These are phyloP conservation scores for Desmophyllum pertusum DNA, from an alignment of 92 coral and sea anemone species.

Conservation along the genomic window DNA sequence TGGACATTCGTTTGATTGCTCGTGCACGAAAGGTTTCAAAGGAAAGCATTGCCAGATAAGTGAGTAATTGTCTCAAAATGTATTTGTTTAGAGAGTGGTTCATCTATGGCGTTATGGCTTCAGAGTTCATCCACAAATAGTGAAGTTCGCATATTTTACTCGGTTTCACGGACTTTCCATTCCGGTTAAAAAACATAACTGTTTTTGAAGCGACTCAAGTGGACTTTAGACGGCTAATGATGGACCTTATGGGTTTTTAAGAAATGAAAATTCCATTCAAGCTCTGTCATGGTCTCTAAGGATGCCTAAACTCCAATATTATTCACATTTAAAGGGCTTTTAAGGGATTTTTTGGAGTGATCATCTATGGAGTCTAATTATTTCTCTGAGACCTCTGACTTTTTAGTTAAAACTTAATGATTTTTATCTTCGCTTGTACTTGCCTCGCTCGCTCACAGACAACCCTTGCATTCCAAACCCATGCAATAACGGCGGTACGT, in stretches of 20 bases:
- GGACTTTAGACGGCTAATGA: too few relatives aligned
- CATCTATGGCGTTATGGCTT: not conserved
- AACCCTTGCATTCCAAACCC: conserved; percentile 92
- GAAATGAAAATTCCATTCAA: too few relatives aligned
- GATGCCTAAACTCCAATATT: too few relatives aligned
- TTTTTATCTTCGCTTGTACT: conserved; percentile 30
- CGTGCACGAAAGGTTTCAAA: conserved; percentile 74
- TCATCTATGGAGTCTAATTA: not conserved
- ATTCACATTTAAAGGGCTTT: too few relatives aligned
- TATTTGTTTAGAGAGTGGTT: not conserved
- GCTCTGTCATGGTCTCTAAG: too few relatives aligned
- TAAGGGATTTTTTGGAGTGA: too few relatives aligned
- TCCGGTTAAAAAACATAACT: too few relatives aligned
- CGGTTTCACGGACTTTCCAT: too few relatives aligned
- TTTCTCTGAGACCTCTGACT: not conserved
- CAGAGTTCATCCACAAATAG: not conserved
- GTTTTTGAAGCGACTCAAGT: too few relatives aligned
- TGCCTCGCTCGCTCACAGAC: conserved; percentile 56
- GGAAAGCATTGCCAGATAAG: conserved; percentile 75
- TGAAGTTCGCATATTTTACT: too few relatives aligned
- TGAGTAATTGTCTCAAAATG: conserved; percentile 18
- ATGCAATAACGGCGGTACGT: conserved; percentile 88
- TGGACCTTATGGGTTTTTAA: too few relatives aligned
- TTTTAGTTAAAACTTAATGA: not conserved
- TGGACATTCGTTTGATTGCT: conserved; percentile 64